Percentiles rank a stretch among this genome's conserved stretches.
Evolutionary conservation across 2,888 invertebrate genomes (phyloP).

Genomic region (Serrognathus titanus): DNA sequence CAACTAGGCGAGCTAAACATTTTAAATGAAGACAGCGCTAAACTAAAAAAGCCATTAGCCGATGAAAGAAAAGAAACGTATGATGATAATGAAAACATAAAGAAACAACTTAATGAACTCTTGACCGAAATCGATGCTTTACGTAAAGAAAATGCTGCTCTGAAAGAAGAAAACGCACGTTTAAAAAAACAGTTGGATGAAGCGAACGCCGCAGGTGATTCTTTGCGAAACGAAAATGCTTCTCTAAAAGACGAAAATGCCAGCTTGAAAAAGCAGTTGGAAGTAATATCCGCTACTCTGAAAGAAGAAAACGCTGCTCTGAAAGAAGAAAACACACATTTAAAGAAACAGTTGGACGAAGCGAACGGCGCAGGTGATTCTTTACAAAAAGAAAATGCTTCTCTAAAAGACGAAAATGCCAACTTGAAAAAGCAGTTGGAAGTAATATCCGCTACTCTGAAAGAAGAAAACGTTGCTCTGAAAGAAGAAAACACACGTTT

Average conservation of each 20-base stretch:
- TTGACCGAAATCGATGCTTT: constrained; percentile 9
- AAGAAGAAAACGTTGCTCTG: constrained; percentile 6
- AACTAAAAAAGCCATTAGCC: no score
- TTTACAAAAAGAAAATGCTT: background rate
- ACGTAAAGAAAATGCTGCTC: constrained; percentile 7
- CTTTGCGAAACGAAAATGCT: background rate
- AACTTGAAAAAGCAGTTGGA: no score
- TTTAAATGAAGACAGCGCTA: no score
- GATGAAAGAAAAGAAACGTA: no score
- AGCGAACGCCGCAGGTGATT: background rate
- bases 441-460: no score
- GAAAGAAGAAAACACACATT: constrained; percentile 7
- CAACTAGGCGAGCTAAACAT: background rate
- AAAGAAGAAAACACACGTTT: constrained; percentile 8
- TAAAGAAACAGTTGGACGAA: constrained; percentile 3
- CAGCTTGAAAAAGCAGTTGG: no score
- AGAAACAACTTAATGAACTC: background rate
- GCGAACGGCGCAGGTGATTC: background rate
- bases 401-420: background rate
- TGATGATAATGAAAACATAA: no score
- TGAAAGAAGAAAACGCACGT: constrained; percentile 8
- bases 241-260: background rate
- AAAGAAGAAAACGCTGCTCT: constrained; percentile 7
- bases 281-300: no score
- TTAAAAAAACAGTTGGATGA: constrained; percentile 5